phyloP scores from a whole-genome alignment of 2,113 vertebrate species.

The Rhinogobius similis region DNA sequence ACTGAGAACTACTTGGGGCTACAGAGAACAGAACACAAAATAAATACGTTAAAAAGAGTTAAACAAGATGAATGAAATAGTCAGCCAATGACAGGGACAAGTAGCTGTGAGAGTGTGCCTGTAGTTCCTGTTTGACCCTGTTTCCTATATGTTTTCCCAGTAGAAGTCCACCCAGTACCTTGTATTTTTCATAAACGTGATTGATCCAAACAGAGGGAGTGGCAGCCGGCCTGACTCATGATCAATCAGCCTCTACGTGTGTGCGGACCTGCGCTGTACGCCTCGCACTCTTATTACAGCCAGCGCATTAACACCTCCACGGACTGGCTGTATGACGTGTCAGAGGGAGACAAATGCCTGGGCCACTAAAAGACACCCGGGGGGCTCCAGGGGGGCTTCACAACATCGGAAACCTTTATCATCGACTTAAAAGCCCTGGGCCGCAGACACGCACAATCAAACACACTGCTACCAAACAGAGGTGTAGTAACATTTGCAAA shows the following conservation, averaged over 20 bases:
- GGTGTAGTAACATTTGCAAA: neutral
- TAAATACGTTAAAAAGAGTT: too few relatives aligned
- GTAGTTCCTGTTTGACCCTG: neutral
- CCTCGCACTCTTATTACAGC: conserved; percentile 29
- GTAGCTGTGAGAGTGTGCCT: too few relatives aligned
- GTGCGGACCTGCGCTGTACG: conserved; percentile 44
- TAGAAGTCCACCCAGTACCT: neutral
- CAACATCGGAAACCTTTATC: conserved; percentile 65
- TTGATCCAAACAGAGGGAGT: conserved; percentile 72
- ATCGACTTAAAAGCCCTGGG: conserved; percentile 56
- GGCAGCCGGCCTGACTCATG: conserved; percentile 66
- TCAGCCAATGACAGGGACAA: too few relatives aligned
- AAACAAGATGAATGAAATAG: too few relatives aligned
- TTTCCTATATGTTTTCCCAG: neutral
- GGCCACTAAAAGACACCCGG: conserved; percentile 72
- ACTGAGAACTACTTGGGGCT: too few relatives aligned
- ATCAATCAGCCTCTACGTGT: conserved; percentile 76
- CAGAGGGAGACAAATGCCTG: conserved; percentile 76
- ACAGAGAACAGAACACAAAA: too few relatives aligned
- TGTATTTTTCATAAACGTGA: conserved; percentile 29
- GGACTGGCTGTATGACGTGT: conserved; percentile 66
- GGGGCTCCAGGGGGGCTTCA: conserved; percentile 41
- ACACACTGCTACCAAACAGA: conserved; percentile 29
- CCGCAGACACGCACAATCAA: conserved; percentile 57
- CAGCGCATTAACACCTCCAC: conserved; percentile 62